phyloP scores from a whole-genome alignment of 2,888 invertebrate species.

The Idaea aversata region DNA sequence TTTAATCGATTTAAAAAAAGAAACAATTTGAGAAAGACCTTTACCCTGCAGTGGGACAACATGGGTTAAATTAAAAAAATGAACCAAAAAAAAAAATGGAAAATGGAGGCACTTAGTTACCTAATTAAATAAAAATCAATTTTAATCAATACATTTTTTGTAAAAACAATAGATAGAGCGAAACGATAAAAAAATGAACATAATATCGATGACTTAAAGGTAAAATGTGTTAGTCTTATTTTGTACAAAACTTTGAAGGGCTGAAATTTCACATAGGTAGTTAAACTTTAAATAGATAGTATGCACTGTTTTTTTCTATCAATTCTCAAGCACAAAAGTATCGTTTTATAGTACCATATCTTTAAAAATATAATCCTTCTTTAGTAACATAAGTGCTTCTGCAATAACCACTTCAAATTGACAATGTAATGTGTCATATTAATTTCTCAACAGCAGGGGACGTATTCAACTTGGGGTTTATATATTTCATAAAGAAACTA shows the following conservation, averaged over 20 bases:
- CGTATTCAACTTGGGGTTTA: slow-evolving; percentile 5
- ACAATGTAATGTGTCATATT: slow-evolving; percentile 65
- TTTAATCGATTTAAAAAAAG: no score
- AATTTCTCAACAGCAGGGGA: slow-evolving; percentile 34
- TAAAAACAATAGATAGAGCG: slow-evolving; percentile 21
- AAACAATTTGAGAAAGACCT: no score
- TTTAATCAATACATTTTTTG: no score
- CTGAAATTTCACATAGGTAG: not conserved
- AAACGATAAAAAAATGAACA: slow-evolving; percentile 9
- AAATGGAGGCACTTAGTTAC: no score
- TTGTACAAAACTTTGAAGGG: not conserved
- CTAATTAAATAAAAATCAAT: no score
- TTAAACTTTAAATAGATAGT: not conserved
- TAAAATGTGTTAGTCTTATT: not conserved
- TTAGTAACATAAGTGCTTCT: not conserved
- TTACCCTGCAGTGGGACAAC: no score
- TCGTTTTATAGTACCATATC: not conserved
- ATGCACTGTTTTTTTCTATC: not conserved
- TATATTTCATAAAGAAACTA: slow-evolving; percentile 1
- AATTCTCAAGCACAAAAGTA: not conserved
- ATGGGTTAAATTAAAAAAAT: no score
- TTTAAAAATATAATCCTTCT: not conserved
- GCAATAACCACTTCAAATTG: slow-evolving; percentile 53
- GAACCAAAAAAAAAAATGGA: no score
- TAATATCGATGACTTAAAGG: not conserved